Evolutionary conservation across 2,888 invertebrate genomes (phyloP), one percentile per base, ranked within the genome.

Genomic region (Scaptomyza cyrtandrae): DNA sequence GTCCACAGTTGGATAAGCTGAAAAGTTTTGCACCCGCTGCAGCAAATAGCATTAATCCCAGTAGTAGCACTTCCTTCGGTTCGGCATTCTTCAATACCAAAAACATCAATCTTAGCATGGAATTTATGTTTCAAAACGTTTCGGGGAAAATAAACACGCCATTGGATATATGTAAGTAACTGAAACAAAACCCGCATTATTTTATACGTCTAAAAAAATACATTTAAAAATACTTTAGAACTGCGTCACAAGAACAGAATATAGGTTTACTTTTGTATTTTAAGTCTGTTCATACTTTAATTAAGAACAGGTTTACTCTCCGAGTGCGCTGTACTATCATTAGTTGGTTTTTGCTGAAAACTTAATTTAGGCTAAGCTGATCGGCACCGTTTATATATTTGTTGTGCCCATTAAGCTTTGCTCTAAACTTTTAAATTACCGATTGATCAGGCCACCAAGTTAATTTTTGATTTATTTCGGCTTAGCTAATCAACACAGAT

Each of bases 81-180:
- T 82, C 54, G 31, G 44, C 59, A 45, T 64, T 81, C 49, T 77
- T 81, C 56, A 83, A 78, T 43, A 71, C 70, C 39, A 78, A 82
- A 54, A 73, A 73, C 55, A 60, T 79, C 35, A 77, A 85, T 19
- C 62, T 83, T 2, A 75, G 71, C 62, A 79, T 84, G 71, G 88
- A 89, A 24, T 80, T 91, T 35, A 85, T 83, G 60, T 90, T 90
- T 55, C 74, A 90, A 41, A 92, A 92, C 79, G 89, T 92, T 14
- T 92, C 92, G 24, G 92, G 92, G 55, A 92, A 91, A 52, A 80
- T 88, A 55, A 90, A 89, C 29, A 90, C 92, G 3, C 53, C 90
- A 1, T 61, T 90, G 65, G 91, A 91, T 66, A 89, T 92, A 72
- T 86, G 92, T 92, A 56, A 92, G 92, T 91, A 58, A 9, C 9